Conservation (phyloP, 2,888 invertebrate species). For the Brachylomia viminalis region DNA sequence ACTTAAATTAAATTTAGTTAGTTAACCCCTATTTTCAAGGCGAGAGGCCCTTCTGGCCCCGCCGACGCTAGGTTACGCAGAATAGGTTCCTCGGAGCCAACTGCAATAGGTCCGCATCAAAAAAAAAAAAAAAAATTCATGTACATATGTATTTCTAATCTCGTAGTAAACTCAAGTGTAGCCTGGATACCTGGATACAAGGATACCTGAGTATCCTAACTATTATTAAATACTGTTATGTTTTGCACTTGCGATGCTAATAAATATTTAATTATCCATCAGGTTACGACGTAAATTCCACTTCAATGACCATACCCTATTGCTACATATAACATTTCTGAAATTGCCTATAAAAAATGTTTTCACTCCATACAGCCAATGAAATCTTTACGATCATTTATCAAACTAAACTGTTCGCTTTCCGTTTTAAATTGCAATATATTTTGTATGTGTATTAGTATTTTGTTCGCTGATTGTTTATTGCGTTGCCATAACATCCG, state of each 20-base stretch:
- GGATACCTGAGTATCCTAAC: too few species aligned
- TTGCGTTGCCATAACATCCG: slow-evolving; percentile 51
- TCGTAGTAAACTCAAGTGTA: neutral
- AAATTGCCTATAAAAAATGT: slow-evolving; percentile 20
- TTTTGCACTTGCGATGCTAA: slow-evolving; percentile 15
- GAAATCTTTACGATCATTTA: slow-evolving; percentile 42
- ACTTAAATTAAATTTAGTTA: too few species aligned
- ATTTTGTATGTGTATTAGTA: slow-evolving; percentile 31
- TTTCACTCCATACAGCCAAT: slow-evolving; percentile 23
- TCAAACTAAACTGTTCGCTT: slow-evolving; percentile 34
- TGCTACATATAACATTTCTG: neutral
- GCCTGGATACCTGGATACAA: too few species aligned
- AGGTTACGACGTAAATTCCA: neutral
- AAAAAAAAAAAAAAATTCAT: too few species aligned
- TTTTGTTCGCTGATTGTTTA: slow-evolving; percentile 49
- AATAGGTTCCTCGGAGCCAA: too few species aligned
- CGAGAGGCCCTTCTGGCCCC: too few species aligned
- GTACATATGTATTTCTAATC: neutral
- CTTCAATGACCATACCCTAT: neutral
- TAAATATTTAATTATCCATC: neutral
- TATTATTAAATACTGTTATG: slow-evolving; percentile 8
- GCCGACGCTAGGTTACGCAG: too few species aligned
- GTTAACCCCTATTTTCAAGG: too few species aligned
- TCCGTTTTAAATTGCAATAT: slow-evolving; percentile 51
- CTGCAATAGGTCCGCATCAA: too few species aligned